Evolutionary conservation across 2,888 invertebrate genomes (phyloP).

Genomic region (Subacronicta megacephala): DNA sequence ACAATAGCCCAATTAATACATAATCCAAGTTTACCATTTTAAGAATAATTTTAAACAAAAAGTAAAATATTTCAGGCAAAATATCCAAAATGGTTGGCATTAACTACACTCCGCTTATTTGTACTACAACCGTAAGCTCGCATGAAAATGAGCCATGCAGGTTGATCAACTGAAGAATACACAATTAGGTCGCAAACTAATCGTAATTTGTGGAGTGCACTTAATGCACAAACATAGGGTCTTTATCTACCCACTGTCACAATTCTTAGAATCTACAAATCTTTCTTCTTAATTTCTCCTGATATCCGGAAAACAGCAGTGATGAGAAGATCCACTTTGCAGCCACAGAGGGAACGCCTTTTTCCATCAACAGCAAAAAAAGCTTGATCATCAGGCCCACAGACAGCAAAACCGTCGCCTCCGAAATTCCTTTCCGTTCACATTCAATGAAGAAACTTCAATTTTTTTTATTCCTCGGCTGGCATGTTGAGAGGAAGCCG

Average conservation of each 20-base stretch:
- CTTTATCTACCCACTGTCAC: background rate
- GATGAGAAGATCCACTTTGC: background rate
- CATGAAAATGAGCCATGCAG: background rate
- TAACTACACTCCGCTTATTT: background rate
- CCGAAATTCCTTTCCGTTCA: background rate
- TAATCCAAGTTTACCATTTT: no score
- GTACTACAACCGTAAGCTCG: background rate
- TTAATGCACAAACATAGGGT: background rate
- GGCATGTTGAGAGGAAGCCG: no score
- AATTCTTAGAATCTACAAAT: constrained; percentile 3
- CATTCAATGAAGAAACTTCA: no score
- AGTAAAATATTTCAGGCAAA: background rate
- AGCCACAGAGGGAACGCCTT: background rate
- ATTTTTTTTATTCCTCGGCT: no score
- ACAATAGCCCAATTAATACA: no score
- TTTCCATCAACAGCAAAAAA: constrained; percentile 2
- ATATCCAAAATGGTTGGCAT: background rate
- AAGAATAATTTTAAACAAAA: background rate
- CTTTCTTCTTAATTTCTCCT: constrained; percentile 14
- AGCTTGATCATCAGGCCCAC: background rate
- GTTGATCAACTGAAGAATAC: background rate
- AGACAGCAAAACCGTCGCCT: constrained; percentile 5
- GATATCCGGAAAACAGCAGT: constrained; percentile 10
- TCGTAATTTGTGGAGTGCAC: background rate
- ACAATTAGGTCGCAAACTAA: background rate